These are phyloP conservation scores for Orbicella faveolata DNA, from an alignment of 64 coral and sea anemone genomes.

Conservation along the genomic window DNA sequence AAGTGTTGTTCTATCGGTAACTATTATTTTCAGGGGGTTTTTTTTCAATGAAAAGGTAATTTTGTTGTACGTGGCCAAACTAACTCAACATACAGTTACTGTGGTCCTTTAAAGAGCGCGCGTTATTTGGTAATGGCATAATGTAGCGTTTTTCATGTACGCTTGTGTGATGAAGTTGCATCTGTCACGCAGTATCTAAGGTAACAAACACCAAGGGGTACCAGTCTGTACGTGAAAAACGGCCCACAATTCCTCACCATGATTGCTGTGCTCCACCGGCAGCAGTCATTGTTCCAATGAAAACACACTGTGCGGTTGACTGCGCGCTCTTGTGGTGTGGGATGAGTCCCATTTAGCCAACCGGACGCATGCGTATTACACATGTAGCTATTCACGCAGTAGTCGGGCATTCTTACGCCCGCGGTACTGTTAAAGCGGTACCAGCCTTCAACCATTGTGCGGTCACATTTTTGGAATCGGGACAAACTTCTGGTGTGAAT, in stretches of 20 bases:
- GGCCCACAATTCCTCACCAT: slow-evolving; percentile 20
- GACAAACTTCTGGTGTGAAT: not conserved
- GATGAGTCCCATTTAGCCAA: slow-evolving; percentile 19
- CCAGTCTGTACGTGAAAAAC: slow-evolving; percentile 17
- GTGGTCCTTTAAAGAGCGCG: too few relatives aligned
- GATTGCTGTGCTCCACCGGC: not conserved
- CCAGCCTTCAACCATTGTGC: not conserved
- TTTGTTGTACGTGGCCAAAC: too few relatives aligned
- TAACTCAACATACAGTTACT: too few relatives aligned
- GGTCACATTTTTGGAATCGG: not conserved
- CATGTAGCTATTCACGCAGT: not conserved
- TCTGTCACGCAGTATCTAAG: slow-evolving; percentile 29
- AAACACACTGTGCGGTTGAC: slow-evolving; percentile 23
- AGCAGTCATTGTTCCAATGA: not conserved
- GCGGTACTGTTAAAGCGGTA: slow-evolving; percentile 35
- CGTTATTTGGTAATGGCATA: too few relatives aligned
- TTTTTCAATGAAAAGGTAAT: too few relatives aligned
- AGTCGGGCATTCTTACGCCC: slow-evolving; percentile 4
- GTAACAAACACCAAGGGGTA: not conserved
- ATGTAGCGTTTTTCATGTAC: not conserved
- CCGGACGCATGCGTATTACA: slow-evolving; percentile 23
- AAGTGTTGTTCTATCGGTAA: too few relatives aligned
- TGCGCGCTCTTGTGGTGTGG: not conserved
- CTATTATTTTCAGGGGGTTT: too few relatives aligned
- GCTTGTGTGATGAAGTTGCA: not conserved